A percentile compares a stretch with the other conserved stretches of the same genome.
phyloP scores from a whole-genome alignment of 2,113 vertebrate species.

The Paracanthobrama guichenoti region DNA sequence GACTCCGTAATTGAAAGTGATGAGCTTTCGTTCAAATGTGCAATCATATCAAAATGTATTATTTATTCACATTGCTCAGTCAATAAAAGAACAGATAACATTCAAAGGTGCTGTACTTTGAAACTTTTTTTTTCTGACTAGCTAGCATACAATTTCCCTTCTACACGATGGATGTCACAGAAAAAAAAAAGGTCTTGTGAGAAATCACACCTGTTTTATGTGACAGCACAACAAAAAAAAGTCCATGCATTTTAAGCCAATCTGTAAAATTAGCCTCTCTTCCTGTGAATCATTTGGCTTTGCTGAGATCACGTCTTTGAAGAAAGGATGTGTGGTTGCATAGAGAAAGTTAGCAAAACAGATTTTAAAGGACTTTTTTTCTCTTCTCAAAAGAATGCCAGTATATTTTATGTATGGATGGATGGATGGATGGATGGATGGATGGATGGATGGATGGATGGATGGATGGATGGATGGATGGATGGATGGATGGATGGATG shows the following conservation, averaged over 20 bases:
- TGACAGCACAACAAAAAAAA: background rate
- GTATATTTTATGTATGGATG: too few species aligned
- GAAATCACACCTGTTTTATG: background rate
- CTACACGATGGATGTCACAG: background rate
- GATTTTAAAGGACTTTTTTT: too few species aligned
- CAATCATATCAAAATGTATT: conserved; percentile 17
- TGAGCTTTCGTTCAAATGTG: background rate
- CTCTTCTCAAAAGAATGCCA: too few species aligned
- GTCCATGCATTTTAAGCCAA: background rate
- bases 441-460: too few species aligned
- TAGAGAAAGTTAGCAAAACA: too few species aligned
- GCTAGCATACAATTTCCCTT: background rate
- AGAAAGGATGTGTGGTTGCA: too few species aligned
- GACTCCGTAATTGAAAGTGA: conserved; percentile 31
- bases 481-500: too few species aligned
- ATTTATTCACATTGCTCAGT: conserved; percentile 4
- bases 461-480: too few species aligned
- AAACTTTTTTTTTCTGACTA: background rate
- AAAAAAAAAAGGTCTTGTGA: background rate
- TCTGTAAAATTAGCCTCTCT: background rate
- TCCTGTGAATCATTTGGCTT: too few species aligned
- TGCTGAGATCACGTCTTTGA: too few species aligned
- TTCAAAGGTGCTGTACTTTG: conserved; percentile 46
- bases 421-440: too few species aligned
- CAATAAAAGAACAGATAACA: conserved; percentile 47